Base-by-base conservation (phyloP, 2,113 vertebrate genomes). In the Prolemur simus region DNA sequence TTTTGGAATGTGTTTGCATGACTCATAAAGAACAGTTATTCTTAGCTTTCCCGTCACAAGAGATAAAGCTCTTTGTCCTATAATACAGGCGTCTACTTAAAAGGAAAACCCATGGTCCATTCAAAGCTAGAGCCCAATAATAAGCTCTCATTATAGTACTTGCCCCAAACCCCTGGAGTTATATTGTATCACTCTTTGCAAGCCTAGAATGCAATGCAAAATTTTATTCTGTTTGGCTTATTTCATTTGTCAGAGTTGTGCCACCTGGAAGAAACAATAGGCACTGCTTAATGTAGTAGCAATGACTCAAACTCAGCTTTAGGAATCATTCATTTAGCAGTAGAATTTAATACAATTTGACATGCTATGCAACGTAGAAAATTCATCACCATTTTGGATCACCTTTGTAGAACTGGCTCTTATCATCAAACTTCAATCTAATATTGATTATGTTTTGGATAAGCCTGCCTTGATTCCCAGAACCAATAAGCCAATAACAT, bases 1-100 rank as follows among this genome's bases (percentile, higher is more conserved):
- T 97, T 95, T 95, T 93, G 97, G 96, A 97, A 97, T 97, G 97
- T 98, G 97, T 98, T 98, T 98, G 97, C 96, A 98, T 98, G 98
- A 98, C 97, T 98, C 98, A 98, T 92, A 98, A 97, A 98, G 98
- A 92, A 39, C 87, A 95, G 96, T 91, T 98, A 98, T 98, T 98
- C 97, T 98, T 98, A 97, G 97, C 92, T 80, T 98, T 98, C 96
- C 97, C 6, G 89, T 96, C 97, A 96, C 92, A 96, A 95, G 84
- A 96, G 97, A 97, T 96, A 95, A 97, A 97, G 85, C 87, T 96
- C 98, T 98, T 98, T 98, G 98, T 98, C 96, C 96, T 92, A 47
- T 86, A 93, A 96, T 76, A 76, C 90, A 97, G 84, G 71, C 66
- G 64, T 96, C 96, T 87, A 92, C 96, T 97, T 96, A 95, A 98